Evolutionary conservation across 2,797 vertebrate species (phyloP).

Genomic region (Toxotes lorentzi): DNA sequence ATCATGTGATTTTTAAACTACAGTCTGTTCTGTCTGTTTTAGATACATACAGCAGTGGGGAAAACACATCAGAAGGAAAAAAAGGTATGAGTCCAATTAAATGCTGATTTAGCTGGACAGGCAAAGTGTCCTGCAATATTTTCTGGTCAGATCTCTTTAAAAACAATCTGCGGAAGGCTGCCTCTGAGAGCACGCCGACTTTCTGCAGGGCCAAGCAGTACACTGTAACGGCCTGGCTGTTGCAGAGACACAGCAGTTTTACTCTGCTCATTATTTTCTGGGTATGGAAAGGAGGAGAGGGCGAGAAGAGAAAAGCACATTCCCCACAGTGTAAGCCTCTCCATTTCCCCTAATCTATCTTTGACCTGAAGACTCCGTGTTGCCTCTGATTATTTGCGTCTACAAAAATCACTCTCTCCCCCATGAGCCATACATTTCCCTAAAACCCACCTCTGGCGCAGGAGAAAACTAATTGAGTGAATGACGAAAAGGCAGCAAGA

Average conservation of each 20-base stretch:
- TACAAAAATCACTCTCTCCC: constrained; percentile 20
- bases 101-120: constrained; percentile 62
- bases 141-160: constrained; percentile 55
- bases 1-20: constrained; percentile 40
- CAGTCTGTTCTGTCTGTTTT: constrained; percentile 44
- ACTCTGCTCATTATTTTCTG: constrained; percentile 63
- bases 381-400: constrained; percentile 56
- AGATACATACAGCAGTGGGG: background rate
- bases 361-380: constrained; percentile 54
- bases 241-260: constrained; percentile 38
- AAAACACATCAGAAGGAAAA: background rate
- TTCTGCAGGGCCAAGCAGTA: constrained; percentile 43
- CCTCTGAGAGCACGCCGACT: constrained; percentile 37
- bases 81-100: constrained; percentile 63
- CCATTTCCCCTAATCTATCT: constrained; percentile 57
- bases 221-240: background rate
- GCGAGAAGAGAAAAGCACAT: constrained; percentile 15
- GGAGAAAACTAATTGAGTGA: constrained; percentile 61
- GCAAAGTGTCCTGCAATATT: constrained; percentile 53
- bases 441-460: constrained; percentile 56
- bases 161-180: constrained; percentile 10
- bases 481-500: constrained; percentile 52
- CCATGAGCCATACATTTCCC: constrained; percentile 42
- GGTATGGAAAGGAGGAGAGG: constrained; percentile 32
- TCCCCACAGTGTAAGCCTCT: constrained; percentile 33